A percentile compares a stretch with the other conserved stretches of the same genome.
phyloP scores from a whole-genome alignment of 1,140 invertebrate genomes.

The Cataglyphis hispanica region DNA sequence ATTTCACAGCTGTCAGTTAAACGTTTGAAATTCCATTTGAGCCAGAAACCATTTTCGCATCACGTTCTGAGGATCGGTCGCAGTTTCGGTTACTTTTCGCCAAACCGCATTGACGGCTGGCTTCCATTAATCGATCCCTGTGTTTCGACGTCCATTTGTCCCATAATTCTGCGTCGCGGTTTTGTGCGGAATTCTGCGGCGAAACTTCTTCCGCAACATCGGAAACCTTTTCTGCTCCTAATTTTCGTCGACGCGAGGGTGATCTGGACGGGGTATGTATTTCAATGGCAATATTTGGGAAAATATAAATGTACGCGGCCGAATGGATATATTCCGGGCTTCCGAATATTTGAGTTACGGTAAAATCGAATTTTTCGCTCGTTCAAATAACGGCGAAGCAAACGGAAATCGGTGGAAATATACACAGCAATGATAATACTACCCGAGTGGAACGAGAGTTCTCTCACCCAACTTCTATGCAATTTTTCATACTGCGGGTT shows the following conservation, averaged over 20 bases:
- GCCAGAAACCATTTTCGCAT: slow-evolving; percentile 44
- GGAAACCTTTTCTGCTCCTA: slow-evolving; percentile 77
- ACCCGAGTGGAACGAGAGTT: background rate
- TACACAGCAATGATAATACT: slow-evolving; percentile 17
- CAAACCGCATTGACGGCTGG: slow-evolving; percentile 75
- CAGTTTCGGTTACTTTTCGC: slow-evolving; percentile 75
- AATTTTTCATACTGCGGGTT: background rate
- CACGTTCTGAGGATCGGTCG: slow-evolving; percentile 21
- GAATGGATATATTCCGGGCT: slow-evolving; percentile 32
- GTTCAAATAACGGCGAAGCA: slow-evolving; percentile 24
- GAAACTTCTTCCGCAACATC: slow-evolving; percentile 75
- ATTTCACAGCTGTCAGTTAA: slow-evolving; percentile 53
- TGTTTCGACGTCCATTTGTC: slow-evolving; percentile 61
- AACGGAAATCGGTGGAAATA: slow-evolving; percentile 34
- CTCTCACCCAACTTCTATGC: background rate
- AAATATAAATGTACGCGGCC: slow-evolving; percentile 26
- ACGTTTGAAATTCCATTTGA: slow-evolving; percentile 60
- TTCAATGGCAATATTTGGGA: background rate
- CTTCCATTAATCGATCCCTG: slow-evolving; percentile 77
- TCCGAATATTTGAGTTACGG: slow-evolving; percentile 44
- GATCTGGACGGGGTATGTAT: background rate
- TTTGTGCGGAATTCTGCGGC: slow-evolving; percentile 70
- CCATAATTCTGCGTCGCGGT: slow-evolving; percentile 78
- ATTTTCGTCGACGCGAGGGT: slow-evolving; percentile 56
- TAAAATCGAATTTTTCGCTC: slow-evolving; percentile 39